Base-by-base conservation (phyloP, 2,797 vertebrate genomes). In the Sebastes itinus region DNA sequence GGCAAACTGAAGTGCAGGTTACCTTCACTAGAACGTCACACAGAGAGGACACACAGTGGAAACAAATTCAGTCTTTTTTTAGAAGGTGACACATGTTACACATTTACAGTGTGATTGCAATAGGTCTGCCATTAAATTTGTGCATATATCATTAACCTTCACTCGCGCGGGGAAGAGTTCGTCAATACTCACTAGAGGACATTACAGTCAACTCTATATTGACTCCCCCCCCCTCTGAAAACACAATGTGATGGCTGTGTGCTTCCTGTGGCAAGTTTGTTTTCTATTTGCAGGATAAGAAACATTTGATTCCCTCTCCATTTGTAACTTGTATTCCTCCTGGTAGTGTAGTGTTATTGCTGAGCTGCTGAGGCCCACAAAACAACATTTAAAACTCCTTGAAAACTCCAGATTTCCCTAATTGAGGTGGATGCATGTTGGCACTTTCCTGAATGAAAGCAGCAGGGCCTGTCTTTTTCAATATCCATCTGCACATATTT, bases 381-480 rank as follows among this genome's bases (percentile, higher is more conserved):
- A 72, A 62, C 10, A 77, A 22, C 33, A 55, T 54, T 80, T 75
- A 33, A 46, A 69, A 79, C 28, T 78, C 46, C 16, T 30, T 1
- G n/a, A 72, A 75, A 87, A 62, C 63, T 58, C 78, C 6, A 68
- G 7, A 42, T 58, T 70, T 64, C 66, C 62, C 5, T 28, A 77
- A 60, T 23, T 70, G 10, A 84, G 38, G 68, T 52, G 16, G 63
- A 75, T 27, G 25, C 42, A 58, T 64, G 67, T 30, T 67, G 35
- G 46, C 52, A 78, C 23, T 56, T 70, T 61, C 60, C 1, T 56
- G 49, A 84, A 65, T 35, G 25, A 74, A 72, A 72, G 66, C 58
- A 81, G 27, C 52, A 35, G 54, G n/a, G 11, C 13, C 59, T 61
- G 62, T 82, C 72, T 81, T 76, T 61, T 86, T 72, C 20, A 74